A percentile compares a stretch with the other conserved stretches of the same genome.
Conservation (phyloP, 64 coral and sea anemone genomes). For the Montipora sp. region DNA sequence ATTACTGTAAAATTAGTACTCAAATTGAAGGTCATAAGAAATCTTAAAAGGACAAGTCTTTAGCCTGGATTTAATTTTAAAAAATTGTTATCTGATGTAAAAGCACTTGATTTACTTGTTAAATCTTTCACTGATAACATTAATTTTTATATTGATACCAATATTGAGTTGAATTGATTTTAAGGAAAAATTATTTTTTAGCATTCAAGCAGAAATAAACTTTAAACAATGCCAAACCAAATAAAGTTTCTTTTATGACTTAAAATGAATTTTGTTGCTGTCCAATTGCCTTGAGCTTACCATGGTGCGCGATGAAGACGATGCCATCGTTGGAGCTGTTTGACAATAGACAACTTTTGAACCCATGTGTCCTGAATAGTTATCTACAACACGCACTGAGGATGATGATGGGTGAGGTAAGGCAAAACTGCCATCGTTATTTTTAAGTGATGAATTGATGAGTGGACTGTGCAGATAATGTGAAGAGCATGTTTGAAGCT, state of each 20-base stretch:
- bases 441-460: not conserved
- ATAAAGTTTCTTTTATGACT: not conserved
- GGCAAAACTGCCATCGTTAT: not conserved
- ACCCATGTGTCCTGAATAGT: not conserved
- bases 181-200: too few relatives aligned
- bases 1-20: too few relatives aligned
- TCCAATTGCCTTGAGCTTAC: not conserved
- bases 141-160: too few relatives aligned
- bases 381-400: not conserved
- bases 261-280: not conserved
- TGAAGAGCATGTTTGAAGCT: slow-evolving; percentile 27
- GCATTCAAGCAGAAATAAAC: not conserved
- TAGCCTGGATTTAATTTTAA: too few relatives aligned
- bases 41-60: too few relatives aligned
- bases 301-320: slow-evolving; percentile 21
- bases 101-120: too few relatives aligned
- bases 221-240: not conserved
- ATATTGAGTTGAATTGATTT: too few relatives aligned
- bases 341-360: slow-evolving; percentile 53
- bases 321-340: slow-evolving; percentile 36
- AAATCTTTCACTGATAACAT: too few relatives aligned
- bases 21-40: too few relatives aligned
- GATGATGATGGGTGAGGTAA: not conserved
- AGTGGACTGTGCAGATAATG: slow-evolving; percentile 7
- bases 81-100: too few relatives aligned